Evolutionary conservation across 2,888 invertebrate genomes (phyloP).

Genomic region (Ethmia dodecea): DNA sequence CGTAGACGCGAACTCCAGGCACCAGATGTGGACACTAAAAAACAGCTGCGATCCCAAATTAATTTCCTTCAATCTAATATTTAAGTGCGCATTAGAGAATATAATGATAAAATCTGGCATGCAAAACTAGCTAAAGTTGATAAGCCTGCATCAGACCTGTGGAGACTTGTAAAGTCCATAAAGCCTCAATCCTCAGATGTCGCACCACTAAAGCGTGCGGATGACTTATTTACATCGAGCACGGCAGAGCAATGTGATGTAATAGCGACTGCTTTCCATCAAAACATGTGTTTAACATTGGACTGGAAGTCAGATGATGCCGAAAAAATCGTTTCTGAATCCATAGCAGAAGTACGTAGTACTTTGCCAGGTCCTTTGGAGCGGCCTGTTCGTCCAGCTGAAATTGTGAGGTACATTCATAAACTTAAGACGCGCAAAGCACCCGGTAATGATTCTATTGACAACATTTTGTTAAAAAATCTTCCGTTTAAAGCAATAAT

Average conservation of each 20-base stretch:
- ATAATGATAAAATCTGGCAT: constrained; percentile 5
- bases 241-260: constrained; percentile 4
- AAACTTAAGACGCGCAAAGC: constrained; percentile 6
- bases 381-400: not conserved
- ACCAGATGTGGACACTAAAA: not conserved
- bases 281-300: constrained; percentile 8
- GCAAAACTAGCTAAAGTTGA: constrained; percentile 7
- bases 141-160: constrained; percentile 7
- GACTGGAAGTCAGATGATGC: constrained; percentile 1
- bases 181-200: constrained; percentile 1
- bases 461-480: constrained; percentile 5
- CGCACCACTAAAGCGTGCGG: constrained; percentile 1
- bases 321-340: constrained; percentile 1
- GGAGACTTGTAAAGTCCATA: constrained; percentile 6
- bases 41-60: not conserved
- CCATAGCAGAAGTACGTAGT: not conserved
- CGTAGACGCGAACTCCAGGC: not conserved
- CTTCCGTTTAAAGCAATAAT: constrained; percentile 6
- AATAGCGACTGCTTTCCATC: constrained; percentile 3
- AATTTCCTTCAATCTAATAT: constrained; percentile 5
- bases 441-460: constrained; percentile 5
- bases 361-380: not conserved
- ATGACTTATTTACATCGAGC: not conserved
- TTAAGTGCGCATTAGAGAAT: not conserved
- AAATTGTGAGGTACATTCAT: constrained; percentile 2